Conservation (phyloP, 1,140 invertebrate species). For the Bombus sibiricus region DNA sequence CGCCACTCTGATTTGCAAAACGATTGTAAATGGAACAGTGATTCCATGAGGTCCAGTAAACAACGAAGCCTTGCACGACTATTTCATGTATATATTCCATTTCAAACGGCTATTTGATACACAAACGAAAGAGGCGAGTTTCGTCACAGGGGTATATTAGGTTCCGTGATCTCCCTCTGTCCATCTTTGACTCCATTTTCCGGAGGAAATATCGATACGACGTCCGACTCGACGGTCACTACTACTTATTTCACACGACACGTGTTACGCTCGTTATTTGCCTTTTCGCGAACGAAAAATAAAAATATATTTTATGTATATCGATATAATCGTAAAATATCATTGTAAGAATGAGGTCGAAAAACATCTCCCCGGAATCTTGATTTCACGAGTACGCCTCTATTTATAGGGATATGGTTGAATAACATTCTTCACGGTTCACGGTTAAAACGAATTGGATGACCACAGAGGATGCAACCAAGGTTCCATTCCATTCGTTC, state of each 20-base stretch:
- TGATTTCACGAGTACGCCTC: background rate
- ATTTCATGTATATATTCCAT: background rate
- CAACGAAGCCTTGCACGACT: background rate
- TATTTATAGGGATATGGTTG: background rate
- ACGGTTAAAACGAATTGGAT: conserved; percentile 26
- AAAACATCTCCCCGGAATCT: background rate
- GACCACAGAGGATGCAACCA: background rate
- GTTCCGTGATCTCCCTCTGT: background rate
- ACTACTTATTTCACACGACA: background rate
- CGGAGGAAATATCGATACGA: background rate
- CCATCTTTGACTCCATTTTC: background rate
- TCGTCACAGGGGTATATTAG: background rate
- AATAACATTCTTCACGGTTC: background rate
- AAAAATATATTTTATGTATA: too few relatives aligned
- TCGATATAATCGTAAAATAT: background rate
- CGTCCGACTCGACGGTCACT: background rate
- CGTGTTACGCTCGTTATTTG: too few relatives aligned
- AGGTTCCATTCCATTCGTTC: too few relatives aligned
- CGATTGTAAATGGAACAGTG: background rate
- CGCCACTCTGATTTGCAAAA: background rate
- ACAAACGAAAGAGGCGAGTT: background rate
- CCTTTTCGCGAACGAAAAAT: too few relatives aligned
- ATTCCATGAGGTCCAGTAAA: background rate
- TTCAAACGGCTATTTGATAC: background rate
- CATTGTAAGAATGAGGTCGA: background rate